Evolutionary conservation across 2,113 vertebrate genomes (phyloP), one percentile per base, ranked within the genome.

Genomic region (Macroglossus sobrinus): DNA sequence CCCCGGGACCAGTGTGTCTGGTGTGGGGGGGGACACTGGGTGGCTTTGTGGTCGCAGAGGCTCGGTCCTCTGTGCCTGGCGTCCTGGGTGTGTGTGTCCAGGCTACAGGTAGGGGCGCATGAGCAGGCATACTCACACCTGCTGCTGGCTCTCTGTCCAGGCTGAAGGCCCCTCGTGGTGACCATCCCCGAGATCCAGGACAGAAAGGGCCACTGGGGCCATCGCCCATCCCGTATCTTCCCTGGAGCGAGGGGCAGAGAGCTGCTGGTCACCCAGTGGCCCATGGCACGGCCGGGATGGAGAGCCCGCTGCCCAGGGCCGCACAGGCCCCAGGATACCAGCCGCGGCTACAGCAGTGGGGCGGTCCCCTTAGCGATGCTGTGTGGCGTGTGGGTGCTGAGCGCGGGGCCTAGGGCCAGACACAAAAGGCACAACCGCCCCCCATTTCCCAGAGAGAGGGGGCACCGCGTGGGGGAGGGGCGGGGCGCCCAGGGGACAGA

Each of bases 331-430:
- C 0, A 0, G 33, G 30, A 40, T 22, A 3, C 21, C 26, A 24
- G n/a, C 7, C 3, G 3, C 0, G 22, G 28, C 28, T 0, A 1
- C 43, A n/a, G 7, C 4, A 0, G 8, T 4, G 1, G n/a, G 43
- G 4, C 28, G 45, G 45, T 47, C 45, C 45, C 11, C 1, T 3
- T 2, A 4, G 57, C 40, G 11, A 26, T 1, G 64, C 72, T 21
- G 1, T 0, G 57, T 8, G n/a, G 53, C 28, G 1, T 0, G 0
- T 1, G 9, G 57, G 72, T 0, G 8, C 28, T 15, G 15, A 71
- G 66, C 50, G 45, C 1, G 0, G 59, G 30, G 33, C 24, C 64
- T 4, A 18, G 61, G 43, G 15, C 61, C 33, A 3, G 13, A 18
- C 7, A 0, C 0, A 13, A 43, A 92, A 57, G 19, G 40, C 15